Conservation (phyloP, 2,888 invertebrate species). For the Epinotia ramella region DNA sequence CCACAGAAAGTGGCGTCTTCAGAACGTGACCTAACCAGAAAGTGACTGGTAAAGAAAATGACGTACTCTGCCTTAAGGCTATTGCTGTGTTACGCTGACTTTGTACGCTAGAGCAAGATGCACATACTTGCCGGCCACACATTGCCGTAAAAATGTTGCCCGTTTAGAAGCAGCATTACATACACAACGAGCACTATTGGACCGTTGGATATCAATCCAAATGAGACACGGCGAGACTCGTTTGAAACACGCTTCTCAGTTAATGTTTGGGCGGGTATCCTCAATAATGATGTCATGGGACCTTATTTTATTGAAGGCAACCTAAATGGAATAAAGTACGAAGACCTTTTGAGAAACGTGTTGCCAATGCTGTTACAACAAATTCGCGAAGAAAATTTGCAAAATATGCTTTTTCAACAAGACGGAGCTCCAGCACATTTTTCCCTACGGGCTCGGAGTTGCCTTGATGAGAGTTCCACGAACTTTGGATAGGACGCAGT, state of each 20-base stretch:
- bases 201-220: not conserved
- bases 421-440: not conserved
- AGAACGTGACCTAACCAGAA: too few relatives aligned
- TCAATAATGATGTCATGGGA: not conserved
- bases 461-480: too few relatives aligned
- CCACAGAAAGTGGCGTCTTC: too few relatives aligned
- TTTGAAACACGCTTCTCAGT: not conserved
- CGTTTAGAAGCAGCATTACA: too few relatives aligned
- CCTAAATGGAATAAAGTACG: not conserved
- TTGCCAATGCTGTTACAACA: not conserved
- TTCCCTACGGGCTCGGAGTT: not conserved
- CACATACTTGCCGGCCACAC: not conserved
- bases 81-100: too few relatives aligned
- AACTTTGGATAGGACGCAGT: too few relatives aligned
- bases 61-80: too few relatives aligned
- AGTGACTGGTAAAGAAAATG: too few relatives aligned
- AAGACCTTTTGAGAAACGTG: not conserved
- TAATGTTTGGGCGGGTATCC: constrained; percentile 1
- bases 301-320: too few relatives aligned
- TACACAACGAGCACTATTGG: not conserved
- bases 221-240: not conserved
- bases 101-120: too few relatives aligned
- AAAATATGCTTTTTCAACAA: not conserved
- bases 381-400: not conserved
- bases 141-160: not conserved